Base-by-base conservation (phyloP, 2,113 vertebrate genomes). In the Raphicerus campestris region DNA sequence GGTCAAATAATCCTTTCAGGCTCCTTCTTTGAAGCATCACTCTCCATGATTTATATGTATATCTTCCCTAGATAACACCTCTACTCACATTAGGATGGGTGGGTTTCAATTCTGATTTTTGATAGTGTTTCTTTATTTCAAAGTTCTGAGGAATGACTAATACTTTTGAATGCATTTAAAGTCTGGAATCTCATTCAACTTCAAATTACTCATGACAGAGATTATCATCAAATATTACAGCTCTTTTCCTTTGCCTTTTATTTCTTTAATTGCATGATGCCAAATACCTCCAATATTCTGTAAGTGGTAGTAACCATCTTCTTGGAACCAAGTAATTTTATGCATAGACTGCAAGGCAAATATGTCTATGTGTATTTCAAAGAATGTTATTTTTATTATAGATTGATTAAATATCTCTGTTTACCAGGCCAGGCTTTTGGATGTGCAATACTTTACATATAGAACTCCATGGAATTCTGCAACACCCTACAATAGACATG, bases 131-230 rank as follows among this genome's bases (percentile, higher is more conserved):
- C 60, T 73, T 88, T 75, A 82, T 45, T 87, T 8, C 51, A 91
- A 96, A 87, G 93, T 92, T 45, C 73, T 93, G 89, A 94, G 7
- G 61, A 85, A 78, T 94, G 82, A 92, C 94, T 39, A 96, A 95
- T 90, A 81, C 88, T 87, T 96, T 45, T 60, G 1, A 97, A 61
- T 39, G 49, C 49, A 20, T 51, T 97, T 89, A 87, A 95, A 60
- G 89, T 77, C 82, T 93, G 7, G 1, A 82, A 30, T 93, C 98
- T 96, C 94, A 95, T 45, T 97, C 49, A 49, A 80, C 49, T 55
- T 92, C 94, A 96, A 91, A 97, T 94, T 42, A 63, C 30, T 97
- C 80, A 45, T 61, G 94, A 88, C 95, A 91, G 88, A 96, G 63
- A 91, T 97, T 61, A 97, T 87, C 73, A 89, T 45, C 87, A 87